Base-by-base conservation (phyloP, 2,113 vertebrate genomes). In the Daboia siamensis region DNA sequence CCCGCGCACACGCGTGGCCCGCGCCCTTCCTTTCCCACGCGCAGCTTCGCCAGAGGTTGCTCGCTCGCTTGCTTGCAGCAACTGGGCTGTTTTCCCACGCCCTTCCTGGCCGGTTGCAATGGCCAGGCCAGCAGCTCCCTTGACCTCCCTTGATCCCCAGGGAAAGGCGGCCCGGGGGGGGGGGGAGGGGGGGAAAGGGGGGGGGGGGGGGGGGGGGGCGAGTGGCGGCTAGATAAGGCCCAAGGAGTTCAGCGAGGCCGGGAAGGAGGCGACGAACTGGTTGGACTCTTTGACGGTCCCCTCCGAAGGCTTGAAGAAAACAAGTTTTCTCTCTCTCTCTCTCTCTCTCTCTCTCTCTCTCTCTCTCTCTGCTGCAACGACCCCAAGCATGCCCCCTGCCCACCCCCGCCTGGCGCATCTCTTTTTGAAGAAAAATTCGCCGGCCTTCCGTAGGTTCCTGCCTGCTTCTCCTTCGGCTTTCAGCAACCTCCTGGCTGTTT, bases 201-300 rank as follows among this genome's bases (percentile, higher is more conserved):
- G 3, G 57, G 21, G 2, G 2, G 23, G 24, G 0, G 12, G 54
- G 3, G 57, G 21, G 2, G 2, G 23, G 24, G 0, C 2, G 54
- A 15, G 56, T 1, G 20, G 56, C 56, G 56, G 13, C 64, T 69
- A 15, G 64, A 15, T n/a, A 69, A 69, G 29, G 29, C 64, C 0
- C 0, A n/a, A 69, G 12, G 29, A n/a, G 64, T 13, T n/a, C 64
- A 69, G 29, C 11, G 1, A n/a, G 64, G 64, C 64, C 64, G 64
- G 11, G 12, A 15, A 5, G 29, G 29, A 0, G 64, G 29, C 29
- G 11, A n/a, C 5, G 64, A 69, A 69, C 64, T 69, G 64, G 11
- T 13, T 69, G n/a, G 64, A 69, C 64, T 69, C 64, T 69, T 69
- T 1, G 29, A 64, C 12, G 1, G 29, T 69, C 4, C 12, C 61